phyloP scores from a whole-genome alignment of 2,797 vertebrate genomes.

The Hemitrygon akajei region DNA sequence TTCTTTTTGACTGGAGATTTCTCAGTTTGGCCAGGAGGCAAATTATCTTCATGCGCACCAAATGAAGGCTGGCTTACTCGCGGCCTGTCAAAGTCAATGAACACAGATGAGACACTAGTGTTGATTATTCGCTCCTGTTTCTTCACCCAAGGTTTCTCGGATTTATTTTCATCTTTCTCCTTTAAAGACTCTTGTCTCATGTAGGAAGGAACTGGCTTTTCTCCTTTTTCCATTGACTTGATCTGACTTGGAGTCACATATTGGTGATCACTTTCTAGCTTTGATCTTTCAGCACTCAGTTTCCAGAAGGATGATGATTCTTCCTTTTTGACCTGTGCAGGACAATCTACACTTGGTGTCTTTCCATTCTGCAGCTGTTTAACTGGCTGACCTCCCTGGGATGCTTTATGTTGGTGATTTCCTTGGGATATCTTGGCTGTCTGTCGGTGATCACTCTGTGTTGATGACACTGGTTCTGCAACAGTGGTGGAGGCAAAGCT shows the following conservation, averaged over 20 bases:
- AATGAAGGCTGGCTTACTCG: constrained; percentile 62
- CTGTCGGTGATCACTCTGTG: constrained; percentile 63
- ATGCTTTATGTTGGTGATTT: constrained; percentile 51
- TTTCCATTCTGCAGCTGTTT: constrained; percentile 63
- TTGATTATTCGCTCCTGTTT: constrained; percentile 60
- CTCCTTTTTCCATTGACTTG: constrained; percentile 93
- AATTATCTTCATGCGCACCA: constrained; percentile 61
- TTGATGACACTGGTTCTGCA: constrained; percentile 56
- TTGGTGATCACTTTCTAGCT: constrained; percentile 79
- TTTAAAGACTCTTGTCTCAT: constrained; percentile 66
- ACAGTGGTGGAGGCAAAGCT: constrained; percentile 64
- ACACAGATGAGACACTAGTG: constrained; percentile 46
- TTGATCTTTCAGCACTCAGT: constrained; percentile 83
- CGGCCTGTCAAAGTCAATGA: constrained; percentile 67
- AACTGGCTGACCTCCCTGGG: constrained; percentile 51
- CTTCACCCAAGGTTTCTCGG: constrained; percentile 56
- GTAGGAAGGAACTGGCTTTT: constrained; percentile 78
- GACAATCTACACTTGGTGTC: constrained; percentile 63
- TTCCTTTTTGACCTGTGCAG: constrained; percentile 60
- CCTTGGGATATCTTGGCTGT: constrained; percentile 48
- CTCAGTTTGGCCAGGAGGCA: constrained; percentile 55
- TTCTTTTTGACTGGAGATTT: constrained; percentile 49
- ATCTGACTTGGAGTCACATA: constrained; percentile 94
- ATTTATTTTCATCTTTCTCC: constrained; percentile 55
- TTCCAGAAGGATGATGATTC: constrained; percentile 95